phyloP scores from a whole-genome alignment of 2,113 vertebrate species.

The Daubentonia madagascariensis region DNA sequence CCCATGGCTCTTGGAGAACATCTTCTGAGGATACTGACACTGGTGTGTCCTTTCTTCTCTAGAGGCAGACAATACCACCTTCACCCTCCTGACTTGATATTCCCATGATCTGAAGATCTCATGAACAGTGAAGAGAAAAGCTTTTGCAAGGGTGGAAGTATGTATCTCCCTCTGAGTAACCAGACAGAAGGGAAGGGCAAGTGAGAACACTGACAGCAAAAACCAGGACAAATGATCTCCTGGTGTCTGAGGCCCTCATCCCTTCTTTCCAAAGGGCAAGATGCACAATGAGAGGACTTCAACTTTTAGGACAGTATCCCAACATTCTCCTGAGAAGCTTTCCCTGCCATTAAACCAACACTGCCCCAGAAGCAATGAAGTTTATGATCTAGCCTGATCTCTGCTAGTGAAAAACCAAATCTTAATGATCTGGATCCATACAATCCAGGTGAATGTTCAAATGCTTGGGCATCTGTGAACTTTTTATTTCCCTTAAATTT shows the following conservation, averaged over 20 bases:
- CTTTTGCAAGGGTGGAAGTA: no score
- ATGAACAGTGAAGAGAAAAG: background rate
- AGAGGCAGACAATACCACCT: background rate
- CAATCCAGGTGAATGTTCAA: background rate
- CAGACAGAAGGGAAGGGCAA: no score
- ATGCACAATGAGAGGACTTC: background rate
- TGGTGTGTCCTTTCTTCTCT: accelerated
- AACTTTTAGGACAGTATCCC: background rate
- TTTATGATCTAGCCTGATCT: background rate
- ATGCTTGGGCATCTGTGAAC: background rate
- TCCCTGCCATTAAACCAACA: no score
- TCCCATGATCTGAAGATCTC: background rate
- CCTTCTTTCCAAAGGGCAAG: background rate
- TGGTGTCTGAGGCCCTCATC: no score
- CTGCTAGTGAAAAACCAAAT: background rate
- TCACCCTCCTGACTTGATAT: background rate
- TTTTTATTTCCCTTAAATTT: background rate
- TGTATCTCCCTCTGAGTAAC: background rate
- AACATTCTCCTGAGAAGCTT: background rate
- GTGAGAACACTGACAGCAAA: accelerated
- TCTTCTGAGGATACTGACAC: background rate
- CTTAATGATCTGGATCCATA: background rate
- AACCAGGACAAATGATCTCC: background rate
- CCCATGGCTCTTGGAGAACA: accelerated
- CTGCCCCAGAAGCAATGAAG: background rate